Percentiles rank a stretch among this genome's conserved stretches.
phyloP scores from a whole-genome alignment of 2,888 invertebrate genomes.

The Euproctis similis region DNA sequence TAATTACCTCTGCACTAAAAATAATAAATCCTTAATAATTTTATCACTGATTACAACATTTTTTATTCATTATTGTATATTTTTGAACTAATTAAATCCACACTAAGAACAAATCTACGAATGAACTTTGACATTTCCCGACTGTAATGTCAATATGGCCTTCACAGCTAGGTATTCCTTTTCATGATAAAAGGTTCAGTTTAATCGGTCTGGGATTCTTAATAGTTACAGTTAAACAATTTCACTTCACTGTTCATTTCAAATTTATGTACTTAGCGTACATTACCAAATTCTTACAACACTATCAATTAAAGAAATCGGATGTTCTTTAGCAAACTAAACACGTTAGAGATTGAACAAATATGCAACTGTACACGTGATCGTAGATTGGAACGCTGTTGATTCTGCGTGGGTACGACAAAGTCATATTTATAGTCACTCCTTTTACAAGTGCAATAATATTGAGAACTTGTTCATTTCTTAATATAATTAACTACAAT shows the following conservation, averaged over 20 bases:
- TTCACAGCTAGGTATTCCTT: slow-evolving; percentile 40
- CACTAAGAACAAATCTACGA: slow-evolving; percentile 16
- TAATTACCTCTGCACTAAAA: slow-evolving; percentile 16
- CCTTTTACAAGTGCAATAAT: no score
- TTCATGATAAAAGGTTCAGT: slow-evolving; percentile 33
- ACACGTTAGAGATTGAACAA: no score
- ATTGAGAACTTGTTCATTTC: no score
- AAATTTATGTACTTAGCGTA: no score
- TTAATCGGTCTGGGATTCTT: no score
- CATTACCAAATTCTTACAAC: no score
- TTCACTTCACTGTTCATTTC: no score
- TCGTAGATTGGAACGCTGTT: slow-evolving; percentile 58
- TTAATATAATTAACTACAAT: no score
- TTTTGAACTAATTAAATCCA: slow-evolving; percentile 27
- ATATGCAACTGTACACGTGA: slow-evolving; percentile 22
- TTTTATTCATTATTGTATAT: slow-evolving; percentile 27
- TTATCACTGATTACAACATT: slow-evolving; percentile 15
- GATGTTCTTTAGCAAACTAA: no score
- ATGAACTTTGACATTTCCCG: slow-evolving; percentile 70
- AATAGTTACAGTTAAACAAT: no score
- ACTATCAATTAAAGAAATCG: no score
- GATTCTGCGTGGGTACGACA: slow-evolving; percentile 42
- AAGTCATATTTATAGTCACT: slow-evolving; percentile 40
- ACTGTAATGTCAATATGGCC: slow-evolving; percentile 42
- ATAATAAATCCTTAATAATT: slow-evolving; percentile 9